Conservation (phyloP, 2,797 vertebrate genomes). For the Rhincodon typus region DNA sequence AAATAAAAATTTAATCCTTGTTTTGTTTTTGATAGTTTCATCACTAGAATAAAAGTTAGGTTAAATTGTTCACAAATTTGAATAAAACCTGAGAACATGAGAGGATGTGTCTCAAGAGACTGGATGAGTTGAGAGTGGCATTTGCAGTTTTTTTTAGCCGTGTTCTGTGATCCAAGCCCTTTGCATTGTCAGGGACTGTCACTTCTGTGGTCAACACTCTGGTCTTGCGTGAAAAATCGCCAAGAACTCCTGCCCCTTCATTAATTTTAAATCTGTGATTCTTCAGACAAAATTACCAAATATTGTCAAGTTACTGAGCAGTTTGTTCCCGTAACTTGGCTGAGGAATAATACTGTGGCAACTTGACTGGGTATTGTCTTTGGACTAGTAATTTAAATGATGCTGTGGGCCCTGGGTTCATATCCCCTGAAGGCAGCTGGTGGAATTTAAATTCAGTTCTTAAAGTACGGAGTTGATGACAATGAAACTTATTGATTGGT, state of each 20-base stretch:
- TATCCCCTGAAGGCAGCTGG: no score
- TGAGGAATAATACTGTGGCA: background rate
- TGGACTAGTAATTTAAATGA: no score
- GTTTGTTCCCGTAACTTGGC: background rate
- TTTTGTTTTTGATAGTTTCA: background rate
- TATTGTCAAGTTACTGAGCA: background rate
- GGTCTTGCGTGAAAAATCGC: background rate
- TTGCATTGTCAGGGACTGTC: background rate
- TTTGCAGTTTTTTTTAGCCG: background rate
- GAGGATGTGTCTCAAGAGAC: no score
- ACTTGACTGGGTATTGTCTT: no score
- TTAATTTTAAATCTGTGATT: background rate
- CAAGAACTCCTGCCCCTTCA: background rate
- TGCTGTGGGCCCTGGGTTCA: no score
- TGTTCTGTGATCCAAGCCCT: background rate
- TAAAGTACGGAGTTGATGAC: no score
- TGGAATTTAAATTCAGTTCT: no score
- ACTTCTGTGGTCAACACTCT: background rate
- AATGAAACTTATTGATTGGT: no score
- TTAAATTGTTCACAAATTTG: slow-evolving; percentile 28
- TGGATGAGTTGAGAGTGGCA: background rate
- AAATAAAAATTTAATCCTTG: background rate
- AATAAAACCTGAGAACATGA: no score
- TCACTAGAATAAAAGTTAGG: background rate
- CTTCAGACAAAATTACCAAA: background rate